A percentile compares a stretch with the other conserved stretches of the same genome.
These are phyloP conservation scores for Nettapus auritus DNA, from an alignment of 2,113 vertebrate genomes.

Conservation along the genomic window DNA sequence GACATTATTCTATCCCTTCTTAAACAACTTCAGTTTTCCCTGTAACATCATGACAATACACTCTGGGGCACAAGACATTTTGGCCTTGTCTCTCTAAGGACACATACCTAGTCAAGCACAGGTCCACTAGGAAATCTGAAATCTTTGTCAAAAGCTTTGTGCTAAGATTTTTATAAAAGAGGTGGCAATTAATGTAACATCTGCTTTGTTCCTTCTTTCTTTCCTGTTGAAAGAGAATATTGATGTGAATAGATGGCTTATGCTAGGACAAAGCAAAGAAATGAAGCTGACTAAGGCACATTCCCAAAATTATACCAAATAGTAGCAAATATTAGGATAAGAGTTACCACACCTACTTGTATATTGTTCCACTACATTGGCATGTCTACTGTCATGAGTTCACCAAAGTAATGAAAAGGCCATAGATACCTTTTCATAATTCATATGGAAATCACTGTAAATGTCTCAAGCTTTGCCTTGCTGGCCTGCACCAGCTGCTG, in stretches of 20 bases:
- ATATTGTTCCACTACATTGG: neutral
- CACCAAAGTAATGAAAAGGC: neutral
- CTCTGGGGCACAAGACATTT: neutral
- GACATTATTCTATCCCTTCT: neutral
- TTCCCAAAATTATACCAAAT: neutral
- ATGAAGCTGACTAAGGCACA: accelerated
- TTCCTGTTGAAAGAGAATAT: neutral
- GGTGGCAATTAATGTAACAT: neutral
- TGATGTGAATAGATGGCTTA: neutral
- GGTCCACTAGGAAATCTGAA: neutral
- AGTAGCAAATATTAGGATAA: neutral
- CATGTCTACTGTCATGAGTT: neutral
- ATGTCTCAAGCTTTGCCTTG: neutral
- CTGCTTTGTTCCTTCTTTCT: neutral
- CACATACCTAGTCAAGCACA: neutral
- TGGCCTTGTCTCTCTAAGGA: neutral
- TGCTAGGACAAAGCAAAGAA: neutral
- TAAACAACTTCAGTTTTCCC: neutral
- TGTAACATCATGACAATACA: neutral
- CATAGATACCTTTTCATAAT: neutral
- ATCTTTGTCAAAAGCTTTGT: neutral
- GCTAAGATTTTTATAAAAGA: neutral
- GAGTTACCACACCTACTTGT: neutral
- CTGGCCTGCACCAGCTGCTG: accelerated
- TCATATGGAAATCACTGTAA: neutral